These are phyloP conservation scores for Hypotaenidia okinawae DNA, from an alignment of 2,797 vertebrate species.

Conservation along the genomic window DNA sequence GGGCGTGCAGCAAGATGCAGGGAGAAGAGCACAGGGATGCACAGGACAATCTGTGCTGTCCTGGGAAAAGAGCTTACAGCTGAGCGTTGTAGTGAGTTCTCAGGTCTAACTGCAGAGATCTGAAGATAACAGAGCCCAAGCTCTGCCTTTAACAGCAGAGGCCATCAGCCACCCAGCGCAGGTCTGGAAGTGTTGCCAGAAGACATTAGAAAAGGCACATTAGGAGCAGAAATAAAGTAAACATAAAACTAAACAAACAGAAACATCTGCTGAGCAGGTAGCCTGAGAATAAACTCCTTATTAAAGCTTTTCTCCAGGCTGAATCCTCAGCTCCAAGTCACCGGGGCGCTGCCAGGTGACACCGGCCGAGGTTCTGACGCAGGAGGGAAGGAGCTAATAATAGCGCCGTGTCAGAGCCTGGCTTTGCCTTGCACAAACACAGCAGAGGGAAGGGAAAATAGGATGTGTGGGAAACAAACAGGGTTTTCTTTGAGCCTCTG, in stretches of 20 bases:
- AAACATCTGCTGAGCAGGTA: conserved; percentile 67
- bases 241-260: conserved; percentile 40
- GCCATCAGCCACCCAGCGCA: not conserved
- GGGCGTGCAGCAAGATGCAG: not conserved
- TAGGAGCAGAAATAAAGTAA: conserved; percentile 42
- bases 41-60: not conserved
- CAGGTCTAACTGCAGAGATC: not conserved
- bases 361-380: not conserved
- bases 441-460: not conserved
- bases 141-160: conserved; percentile 6
- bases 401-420: not conserved
- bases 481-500: not conserved
- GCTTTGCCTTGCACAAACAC: not conserved
- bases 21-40: not conserved
- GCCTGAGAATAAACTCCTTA: conserved; percentile 48
- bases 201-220: conserved; percentile 48
- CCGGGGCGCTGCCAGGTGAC: conserved; percentile 23
- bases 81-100: conserved; percentile 5
- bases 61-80: conserved; percentile 8
- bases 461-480: not conserved
- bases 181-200: conserved; percentile 32
- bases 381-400: not conserved
- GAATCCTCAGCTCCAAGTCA: not conserved
- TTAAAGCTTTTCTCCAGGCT: conserved; percentile 16
- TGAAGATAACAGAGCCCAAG: not conserved